Percentiles rank a stretch among this genome's conserved stretches.
These are phyloP conservation scores for Rhizoglyphus robini DNA, from an alignment of 1,140 invertebrate genomes.

Conservation along the genomic window DNA sequence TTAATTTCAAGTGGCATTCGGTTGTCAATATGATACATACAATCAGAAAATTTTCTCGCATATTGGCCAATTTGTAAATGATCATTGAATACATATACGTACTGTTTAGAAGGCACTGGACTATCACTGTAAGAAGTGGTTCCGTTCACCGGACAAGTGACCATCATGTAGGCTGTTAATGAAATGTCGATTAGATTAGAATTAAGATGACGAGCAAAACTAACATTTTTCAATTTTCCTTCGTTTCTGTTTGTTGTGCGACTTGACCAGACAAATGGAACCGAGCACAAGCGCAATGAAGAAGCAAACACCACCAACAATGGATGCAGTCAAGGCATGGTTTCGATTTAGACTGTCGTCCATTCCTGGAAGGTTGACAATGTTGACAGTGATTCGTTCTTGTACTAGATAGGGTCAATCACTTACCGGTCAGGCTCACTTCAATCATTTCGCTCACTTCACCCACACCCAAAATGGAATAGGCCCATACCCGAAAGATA, in stretches of 20 bases:
- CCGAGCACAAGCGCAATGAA: slow-evolving; percentile 90
- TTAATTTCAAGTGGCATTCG: background rate
- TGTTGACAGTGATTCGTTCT: no score
- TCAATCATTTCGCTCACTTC: slow-evolving; percentile 68
- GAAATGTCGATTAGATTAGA: slow-evolving; percentile 35
- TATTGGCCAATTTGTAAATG: no score
- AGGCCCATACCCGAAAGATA: slow-evolving; percentile 72
- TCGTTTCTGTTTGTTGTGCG: slow-evolving; percentile 87
- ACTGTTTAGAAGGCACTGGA: slow-evolving; percentile 97
- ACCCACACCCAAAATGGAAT: slow-evolving; percentile 50
- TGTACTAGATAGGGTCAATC: background rate
- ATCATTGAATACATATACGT: no score
- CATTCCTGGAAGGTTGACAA: slow-evolving; percentile 8
- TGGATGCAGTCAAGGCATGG: slow-evolving; percentile 46
- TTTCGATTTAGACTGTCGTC: slow-evolving; percentile 19
- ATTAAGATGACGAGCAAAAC: slow-evolving; percentile 23
- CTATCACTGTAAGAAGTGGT: slow-evolving; percentile 57
- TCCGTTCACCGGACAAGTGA: slow-evolving; percentile 82
- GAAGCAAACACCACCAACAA: slow-evolving; percentile 84
- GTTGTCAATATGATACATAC: no score
- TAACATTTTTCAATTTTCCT: slow-evolving; percentile 93
- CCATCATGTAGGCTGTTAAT: slow-evolving; percentile 82
- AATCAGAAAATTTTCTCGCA: no score
- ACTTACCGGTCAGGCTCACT: slow-evolving; percentile 19
- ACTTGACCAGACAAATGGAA: slow-evolving; percentile 92